phyloP scores from a whole-genome alignment of 2,113 vertebrate genomes.

The Ardeotis arabs region DNA sequence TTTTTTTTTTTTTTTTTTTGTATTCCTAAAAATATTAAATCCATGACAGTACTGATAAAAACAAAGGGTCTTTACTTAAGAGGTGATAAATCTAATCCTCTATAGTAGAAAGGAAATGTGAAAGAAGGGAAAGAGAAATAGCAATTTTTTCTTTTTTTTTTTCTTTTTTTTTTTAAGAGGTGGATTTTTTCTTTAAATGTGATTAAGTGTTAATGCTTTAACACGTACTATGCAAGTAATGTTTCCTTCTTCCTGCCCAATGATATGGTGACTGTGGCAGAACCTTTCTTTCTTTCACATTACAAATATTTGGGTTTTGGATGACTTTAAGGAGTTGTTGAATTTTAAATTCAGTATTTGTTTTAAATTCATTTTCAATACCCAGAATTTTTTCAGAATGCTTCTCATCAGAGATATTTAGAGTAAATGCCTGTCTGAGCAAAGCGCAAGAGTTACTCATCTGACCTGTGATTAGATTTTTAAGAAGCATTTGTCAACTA shows the following conservation, averaged over 20 bases:
- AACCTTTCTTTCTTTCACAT: not conserved
- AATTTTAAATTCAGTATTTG: not conserved
- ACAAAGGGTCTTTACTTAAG: not conserved
- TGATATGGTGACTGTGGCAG: not conserved
- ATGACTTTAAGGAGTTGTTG: not conserved
- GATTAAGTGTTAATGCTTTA: not conserved
- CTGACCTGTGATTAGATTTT: not conserved
- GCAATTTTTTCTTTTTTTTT: too few relatives aligned
- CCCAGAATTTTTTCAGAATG: not conserved
- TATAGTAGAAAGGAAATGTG: not conserved
- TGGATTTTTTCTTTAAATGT: not conserved
- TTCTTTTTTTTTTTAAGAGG: not conserved
- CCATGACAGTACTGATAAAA: not conserved
- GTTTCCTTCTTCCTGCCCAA: not conserved
- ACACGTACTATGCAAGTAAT: not conserved
- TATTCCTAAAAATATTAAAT: not conserved
- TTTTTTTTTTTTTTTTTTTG: not conserved
- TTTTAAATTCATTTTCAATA: not conserved
- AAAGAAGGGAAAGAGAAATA: not conserved
- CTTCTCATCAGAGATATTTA: not conserved
- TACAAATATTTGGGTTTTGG: not conserved
- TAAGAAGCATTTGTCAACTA: not conserved
- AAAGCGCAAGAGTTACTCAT: not conserved
- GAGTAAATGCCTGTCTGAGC: not conserved
- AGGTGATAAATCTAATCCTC: not conserved